These are phyloP conservation scores for Erethizon dorsatum DNA, from an alignment of 2,797 vertebrate species.

Conservation along the genomic window DNA sequence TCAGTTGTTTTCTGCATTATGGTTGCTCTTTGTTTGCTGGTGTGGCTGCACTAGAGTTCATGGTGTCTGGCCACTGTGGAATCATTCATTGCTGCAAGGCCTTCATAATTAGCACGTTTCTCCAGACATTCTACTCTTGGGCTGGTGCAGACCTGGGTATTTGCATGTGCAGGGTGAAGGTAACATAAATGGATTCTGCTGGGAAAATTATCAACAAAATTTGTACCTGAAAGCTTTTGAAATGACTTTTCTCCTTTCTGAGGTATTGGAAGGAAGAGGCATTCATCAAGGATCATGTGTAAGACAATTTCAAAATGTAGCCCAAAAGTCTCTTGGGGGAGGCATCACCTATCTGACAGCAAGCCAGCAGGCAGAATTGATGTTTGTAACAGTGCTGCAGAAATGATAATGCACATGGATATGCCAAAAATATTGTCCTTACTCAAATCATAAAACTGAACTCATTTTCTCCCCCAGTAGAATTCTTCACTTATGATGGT, in stretches of 20 bases:
- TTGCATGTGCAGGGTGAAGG: no score
- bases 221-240: neutral
- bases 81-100: rapidly evolving
- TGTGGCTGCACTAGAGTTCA: neutral
- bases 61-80: rapidly evolving
- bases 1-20: neutral
- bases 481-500: neutral
- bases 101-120: rapidly evolving
- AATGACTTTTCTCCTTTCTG: neutral
- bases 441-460: neutral
- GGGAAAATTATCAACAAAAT: no score
- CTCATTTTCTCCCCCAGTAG: neutral
- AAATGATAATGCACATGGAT: rapidly evolving
- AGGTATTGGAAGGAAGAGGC: neutral
- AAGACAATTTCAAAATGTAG: neutral
- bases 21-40: neutral
- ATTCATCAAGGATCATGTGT: rapidly evolving
- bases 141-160: neutral
- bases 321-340: no score
- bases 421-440: neutral
- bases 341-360: rapidly evolving
- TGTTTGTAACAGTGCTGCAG: neutral
- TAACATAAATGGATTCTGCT: neutral
- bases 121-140: neutral
- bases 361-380: no score